Percentiles rank a stretch among this genome's conserved stretches.
These are phyloP conservation scores for Fragum sueziense DNA, from an alignment of 2,888 invertebrate genomes.

Conservation along the genomic window DNA sequence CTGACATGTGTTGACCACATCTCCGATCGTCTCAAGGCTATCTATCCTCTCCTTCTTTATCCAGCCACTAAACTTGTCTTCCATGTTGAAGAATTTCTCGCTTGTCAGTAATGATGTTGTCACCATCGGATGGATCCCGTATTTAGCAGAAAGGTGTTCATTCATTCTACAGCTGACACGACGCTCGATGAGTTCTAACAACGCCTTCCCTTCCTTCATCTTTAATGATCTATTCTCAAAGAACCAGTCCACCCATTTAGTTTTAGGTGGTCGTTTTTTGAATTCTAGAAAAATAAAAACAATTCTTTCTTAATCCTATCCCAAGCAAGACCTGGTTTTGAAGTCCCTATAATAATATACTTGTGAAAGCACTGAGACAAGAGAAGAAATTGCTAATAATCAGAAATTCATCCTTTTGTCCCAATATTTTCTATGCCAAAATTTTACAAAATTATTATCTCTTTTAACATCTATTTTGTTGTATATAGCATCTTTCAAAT, in stretches of 20 bases:
- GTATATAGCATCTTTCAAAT: neutral
- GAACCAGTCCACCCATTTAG: neutral
- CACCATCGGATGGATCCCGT: constrained; percentile 1
- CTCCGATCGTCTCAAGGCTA: neutral
- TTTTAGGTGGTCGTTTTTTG: neutral
- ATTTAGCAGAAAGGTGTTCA: neutral
- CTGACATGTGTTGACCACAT: neutral
- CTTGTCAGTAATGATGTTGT: neutral
- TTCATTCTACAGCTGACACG: neutral
- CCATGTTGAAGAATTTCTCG: neutral
- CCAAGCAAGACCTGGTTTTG: too few species aligned
- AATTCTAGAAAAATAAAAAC: neutral
- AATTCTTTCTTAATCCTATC: neutral
- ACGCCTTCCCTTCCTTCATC: neutral
- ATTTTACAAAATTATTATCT: neutral
- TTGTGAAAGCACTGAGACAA: too few species aligned
- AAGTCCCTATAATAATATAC: too few species aligned
- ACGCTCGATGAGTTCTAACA: neutral
- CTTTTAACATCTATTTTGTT: neutral
- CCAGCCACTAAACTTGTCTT: neutral
- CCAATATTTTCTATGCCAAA: neutral
- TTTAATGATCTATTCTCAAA: neutral
- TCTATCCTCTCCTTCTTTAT: neutral
- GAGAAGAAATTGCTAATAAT: neutral
- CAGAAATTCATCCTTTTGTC: neutral